These are phyloP conservation scores for Drosophila maculinotata DNA, from an alignment of 2,888 invertebrate species.

Conservation along the genomic window DNA sequence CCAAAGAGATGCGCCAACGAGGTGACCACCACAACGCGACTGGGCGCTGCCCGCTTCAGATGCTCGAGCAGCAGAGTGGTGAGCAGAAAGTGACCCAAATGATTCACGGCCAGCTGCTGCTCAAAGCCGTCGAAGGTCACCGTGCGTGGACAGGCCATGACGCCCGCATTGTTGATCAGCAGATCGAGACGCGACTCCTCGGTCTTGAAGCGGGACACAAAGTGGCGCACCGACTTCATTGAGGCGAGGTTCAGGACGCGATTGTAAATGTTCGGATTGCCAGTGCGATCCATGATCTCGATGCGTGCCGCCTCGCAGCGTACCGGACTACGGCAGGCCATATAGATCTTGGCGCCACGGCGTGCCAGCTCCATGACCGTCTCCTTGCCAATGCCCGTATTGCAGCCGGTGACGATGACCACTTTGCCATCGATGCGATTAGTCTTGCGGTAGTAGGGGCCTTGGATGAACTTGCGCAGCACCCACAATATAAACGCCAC, in stretches of 20 bases:
- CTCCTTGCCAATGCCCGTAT: slow-evolving; percentile 92
- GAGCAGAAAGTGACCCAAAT: slow-evolving; percentile 88
- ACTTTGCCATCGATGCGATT: slow-evolving; percentile 88
- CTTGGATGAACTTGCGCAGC: slow-evolving; percentile 78
- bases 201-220: slow-evolving; percentile 84
- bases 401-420: slow-evolving; percentile 92
- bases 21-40: slow-evolving; percentile 91
- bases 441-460: slow-evolving; percentile 80
- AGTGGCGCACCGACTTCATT: slow-evolving; percentile 86
- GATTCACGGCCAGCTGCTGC: slow-evolving; percentile 87
- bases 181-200: slow-evolving; percentile 86
- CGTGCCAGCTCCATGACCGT: slow-evolving; percentile 90
- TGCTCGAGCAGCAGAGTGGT: slow-evolving; percentile 87
- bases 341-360: slow-evolving; percentile 91
- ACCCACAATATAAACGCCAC: slow-evolving; percentile 66
- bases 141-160: slow-evolving; percentile 85
- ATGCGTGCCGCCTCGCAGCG: slow-evolving; percentile 90
- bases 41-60: slow-evolving; percentile 87
- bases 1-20: slow-evolving; percentile 90
- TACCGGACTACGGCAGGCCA: slow-evolving; percentile 93
- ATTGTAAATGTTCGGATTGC: slow-evolving; percentile 90
- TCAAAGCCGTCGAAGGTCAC: slow-evolving; percentile 86
- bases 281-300: slow-evolving; percentile 90
- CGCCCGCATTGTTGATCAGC: slow-evolving; percentile 87
- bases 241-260: slow-evolving; percentile 86